Evolutionary conservation across 30 jellyfish, hydroid and myxozoan genomes (phyloP).

Genomic region (Turritopsis rubra): DNA sequence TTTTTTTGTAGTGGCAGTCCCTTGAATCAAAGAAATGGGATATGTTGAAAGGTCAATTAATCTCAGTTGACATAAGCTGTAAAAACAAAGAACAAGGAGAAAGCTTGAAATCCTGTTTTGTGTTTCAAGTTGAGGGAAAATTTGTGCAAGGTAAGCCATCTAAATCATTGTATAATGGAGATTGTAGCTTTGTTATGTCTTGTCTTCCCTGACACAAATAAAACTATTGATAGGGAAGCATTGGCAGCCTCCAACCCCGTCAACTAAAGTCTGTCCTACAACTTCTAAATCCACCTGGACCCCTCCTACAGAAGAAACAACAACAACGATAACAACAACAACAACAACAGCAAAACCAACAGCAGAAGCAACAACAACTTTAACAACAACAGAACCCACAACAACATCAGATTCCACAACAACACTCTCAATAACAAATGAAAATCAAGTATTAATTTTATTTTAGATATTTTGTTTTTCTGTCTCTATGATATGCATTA

Average conservation of each 20-base stretch:
- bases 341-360: not conserved
- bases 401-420: not conserved
- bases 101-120: not conserved
- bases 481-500: not conserved
- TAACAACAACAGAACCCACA: not conserved
- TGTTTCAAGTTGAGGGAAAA: conserved; percentile 14
- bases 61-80: not conserved
- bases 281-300: not conserved
- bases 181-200: no score
- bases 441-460: not conserved
- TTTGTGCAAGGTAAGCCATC: not conserved
- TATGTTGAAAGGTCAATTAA: not conserved
- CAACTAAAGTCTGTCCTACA: not conserved
- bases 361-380: not conserved
- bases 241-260: not conserved
- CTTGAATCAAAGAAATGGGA: not conserved
- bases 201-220: not conserved
- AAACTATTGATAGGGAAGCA: conserved; percentile 1
- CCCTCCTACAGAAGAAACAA: not conserved
- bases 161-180: not conserved
- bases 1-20: conserved; percentile 7
- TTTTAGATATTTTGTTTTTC: not conserved
- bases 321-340: not conserved
- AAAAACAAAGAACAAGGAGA: not conserved
- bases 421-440: not conserved